These are phyloP conservation scores for Oscarella lobularis DNA, from an alignment of 37 sponge, comb jelly and placozoan genomes.

Conservation along the genomic window DNA sequence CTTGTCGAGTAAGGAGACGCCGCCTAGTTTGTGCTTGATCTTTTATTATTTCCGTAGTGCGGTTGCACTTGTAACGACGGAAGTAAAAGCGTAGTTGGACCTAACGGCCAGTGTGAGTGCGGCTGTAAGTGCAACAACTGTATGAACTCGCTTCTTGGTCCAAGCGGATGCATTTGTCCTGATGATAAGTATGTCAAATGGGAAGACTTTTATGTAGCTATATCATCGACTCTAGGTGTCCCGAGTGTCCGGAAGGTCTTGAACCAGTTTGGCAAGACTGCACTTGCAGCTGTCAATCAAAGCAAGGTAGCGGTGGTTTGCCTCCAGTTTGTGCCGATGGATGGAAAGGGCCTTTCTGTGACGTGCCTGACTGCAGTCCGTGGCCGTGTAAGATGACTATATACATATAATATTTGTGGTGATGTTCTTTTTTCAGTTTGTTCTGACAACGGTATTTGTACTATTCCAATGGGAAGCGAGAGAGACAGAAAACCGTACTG, in stretches of 20 bases:
- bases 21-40: neutral
- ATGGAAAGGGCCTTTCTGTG: neutral
- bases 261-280: slow-evolving; percentile 4
- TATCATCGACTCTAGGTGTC: neutral
- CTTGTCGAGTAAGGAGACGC: neutral
- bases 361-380: slow-evolving; percentile 1
- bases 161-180: neutral
- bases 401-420: neutral
- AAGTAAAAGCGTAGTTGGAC: neutral
- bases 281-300: neutral
- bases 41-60: neutral
- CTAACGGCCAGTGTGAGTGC: neutral
- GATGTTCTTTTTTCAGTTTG: neutral
- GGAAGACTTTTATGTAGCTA: too few species aligned
- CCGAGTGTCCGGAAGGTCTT: neutral
- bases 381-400: neutral
- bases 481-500: neutral
- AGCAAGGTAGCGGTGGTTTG: neutral
- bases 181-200: neutral
- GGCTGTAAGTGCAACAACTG: neutral
- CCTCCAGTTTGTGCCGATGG: slow-evolving; percentile 1
- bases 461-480: neutral
- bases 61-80: neutral
- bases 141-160: neutral
- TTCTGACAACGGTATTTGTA: neutral